Percentiles rank a stretch among this genome's conserved stretches.
Conservation (phyloP, 2,113 vertebrate species). For the Microcebus griseorufus region DNA sequence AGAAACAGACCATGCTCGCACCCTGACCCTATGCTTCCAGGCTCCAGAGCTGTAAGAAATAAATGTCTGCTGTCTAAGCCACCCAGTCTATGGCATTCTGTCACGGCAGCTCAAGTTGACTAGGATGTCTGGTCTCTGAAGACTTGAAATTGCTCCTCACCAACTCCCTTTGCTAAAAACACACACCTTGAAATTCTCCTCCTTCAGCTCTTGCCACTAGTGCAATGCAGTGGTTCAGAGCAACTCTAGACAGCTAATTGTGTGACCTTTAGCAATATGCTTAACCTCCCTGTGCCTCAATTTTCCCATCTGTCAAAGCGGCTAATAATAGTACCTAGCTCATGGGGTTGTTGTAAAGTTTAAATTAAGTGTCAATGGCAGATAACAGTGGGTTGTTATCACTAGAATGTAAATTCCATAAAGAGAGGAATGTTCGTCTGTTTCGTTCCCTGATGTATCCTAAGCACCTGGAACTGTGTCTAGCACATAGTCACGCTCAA, state of each 20-base stretch:
- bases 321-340: neutral
- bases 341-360: neutral
- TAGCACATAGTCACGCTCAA: neutral
- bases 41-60: neutral
- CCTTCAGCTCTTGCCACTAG: neutral
- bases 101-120: neutral
- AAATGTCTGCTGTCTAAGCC: neutral
- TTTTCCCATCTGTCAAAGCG: neutral
- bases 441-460: neutral
- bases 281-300: neutral
- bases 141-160: neutral
- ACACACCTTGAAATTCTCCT: neutral
- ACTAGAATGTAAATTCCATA: neutral
- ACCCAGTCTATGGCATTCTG: neutral
- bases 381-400: neutral
- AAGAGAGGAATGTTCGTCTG: neutral
- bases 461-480: neutral
- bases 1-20: neutral
- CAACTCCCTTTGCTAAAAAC: neutral
- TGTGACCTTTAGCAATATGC: neutral
- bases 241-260: neutral
- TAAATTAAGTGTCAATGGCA: neutral
- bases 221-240: neutral
- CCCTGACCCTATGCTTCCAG: neutral
- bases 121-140: neutral